Base-by-base conservation (phyloP, 1,140 invertebrate genomes). In the Lasaia peninsularis region DNA sequence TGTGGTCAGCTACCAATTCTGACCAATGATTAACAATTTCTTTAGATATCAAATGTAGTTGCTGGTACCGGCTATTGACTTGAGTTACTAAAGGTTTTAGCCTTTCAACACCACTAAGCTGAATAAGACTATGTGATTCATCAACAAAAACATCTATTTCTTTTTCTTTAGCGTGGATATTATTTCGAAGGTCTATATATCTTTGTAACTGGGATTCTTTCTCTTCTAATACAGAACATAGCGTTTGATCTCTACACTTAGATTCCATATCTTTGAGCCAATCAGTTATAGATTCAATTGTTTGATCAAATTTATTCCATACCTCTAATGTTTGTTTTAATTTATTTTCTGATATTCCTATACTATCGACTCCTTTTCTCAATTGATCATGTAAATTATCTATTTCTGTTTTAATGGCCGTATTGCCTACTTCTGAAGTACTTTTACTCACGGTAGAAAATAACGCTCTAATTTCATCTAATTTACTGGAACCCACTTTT, bases 101-200 rank as follows among this genome's bases (percentile, higher is more conserved):
- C 52, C 95, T 92, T 64, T 97, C 96, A 1, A 96, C 95, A 2
- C 93, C 94, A 82, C 95, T 97, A 1, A 93, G 91, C 76, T 97
- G 95, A 0, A 98, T 91, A 49, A 98, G 88, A 20, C 92, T 92
- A 78, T 98, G 96, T n/a, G 95, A 96, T 65, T 94, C 93, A 85
- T 98, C 97, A 9, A 97, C 93, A 81, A 98, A 98, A 21, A 92
- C 91, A 86, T 98, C 97, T 58, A 98, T 94, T 72, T 94, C 92
- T 64, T 92, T 92, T 82, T 98, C 96, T 72, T 95, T 94, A 16
- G 91, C 91, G 31, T 93, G 82, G 56, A 98, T 93, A 31, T 91
- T 85, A 60, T 96, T 93, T n/a, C 94, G 91, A 67, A 95, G 92
- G 12, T 94, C 92, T 63, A 93, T 93, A 59, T 95, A 94, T 32